A percentile compares a stretch with the other conserved stretches of the same genome.
Evolutionary conservation across 2,797 vertebrate species (phyloP).

Genomic region (Taeniopygia guttata): DNA sequence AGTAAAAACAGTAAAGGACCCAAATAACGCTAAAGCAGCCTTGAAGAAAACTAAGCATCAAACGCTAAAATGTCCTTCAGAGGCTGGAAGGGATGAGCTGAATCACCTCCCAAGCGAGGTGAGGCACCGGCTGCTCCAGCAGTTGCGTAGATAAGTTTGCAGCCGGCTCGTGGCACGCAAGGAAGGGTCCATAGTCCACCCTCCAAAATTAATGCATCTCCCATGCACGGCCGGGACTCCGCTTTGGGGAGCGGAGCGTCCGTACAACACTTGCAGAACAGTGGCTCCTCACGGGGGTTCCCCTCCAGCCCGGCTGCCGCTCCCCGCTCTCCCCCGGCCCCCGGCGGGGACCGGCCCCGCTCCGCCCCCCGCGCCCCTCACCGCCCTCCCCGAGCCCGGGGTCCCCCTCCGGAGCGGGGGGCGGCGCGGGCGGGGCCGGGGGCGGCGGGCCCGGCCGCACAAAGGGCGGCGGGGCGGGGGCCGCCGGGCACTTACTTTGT

Average conservation of each 20-base stretch:
- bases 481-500: constrained; percentile 75
- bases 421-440: not conserved
- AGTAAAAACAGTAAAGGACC: not conserved
- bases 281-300: not conserved
- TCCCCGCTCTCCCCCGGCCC: not conserved
- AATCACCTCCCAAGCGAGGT: constrained; percentile 20
- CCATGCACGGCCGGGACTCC: not conserved
- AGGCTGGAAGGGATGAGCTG: not conserved
- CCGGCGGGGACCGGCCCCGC: not conserved
- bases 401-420: not conserved
- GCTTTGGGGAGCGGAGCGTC: not conserved
- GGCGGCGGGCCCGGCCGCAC: not conserved
- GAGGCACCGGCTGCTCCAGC: constrained; percentile 13
- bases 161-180: not conserved
- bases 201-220: not conserved
- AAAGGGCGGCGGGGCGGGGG: not conserved
- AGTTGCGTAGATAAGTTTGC: constrained; percentile 38
- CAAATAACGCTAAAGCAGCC: not conserved
- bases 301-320: not conserved
- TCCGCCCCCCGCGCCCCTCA: not conserved
- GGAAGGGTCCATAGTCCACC: not conserved
- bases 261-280: not conserved
- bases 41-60: not conserved
- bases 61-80: not conserved
- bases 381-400: not conserved